These are phyloP conservation scores for Mamestra configurata DNA, from an alignment of 1,140 invertebrate species.

Conservation along the genomic window DNA sequence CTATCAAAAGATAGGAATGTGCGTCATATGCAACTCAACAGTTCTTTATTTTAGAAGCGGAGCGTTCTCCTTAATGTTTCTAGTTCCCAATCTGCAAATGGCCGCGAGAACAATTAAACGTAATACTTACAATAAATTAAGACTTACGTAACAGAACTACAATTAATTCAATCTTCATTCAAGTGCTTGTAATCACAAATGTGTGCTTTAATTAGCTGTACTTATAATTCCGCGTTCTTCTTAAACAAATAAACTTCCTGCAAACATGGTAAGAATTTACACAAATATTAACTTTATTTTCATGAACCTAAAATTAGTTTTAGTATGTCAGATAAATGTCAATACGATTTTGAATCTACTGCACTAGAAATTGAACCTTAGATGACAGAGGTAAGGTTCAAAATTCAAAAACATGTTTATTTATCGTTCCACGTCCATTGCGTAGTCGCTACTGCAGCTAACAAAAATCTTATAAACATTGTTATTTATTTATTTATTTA, in stretches of 20 bases:
- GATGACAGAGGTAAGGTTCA: too few relatives aligned
- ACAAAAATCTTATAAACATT: constrained; percentile 22
- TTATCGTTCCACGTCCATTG: too few relatives aligned
- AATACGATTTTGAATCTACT: neutral
- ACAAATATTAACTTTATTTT: neutral
- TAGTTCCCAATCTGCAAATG: neutral
- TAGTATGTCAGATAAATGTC: neutral
- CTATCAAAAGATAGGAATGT: neutral
- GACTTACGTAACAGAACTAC: constrained; percentile 23
- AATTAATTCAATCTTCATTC: constrained; percentile 30
- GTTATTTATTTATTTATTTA: constrained; percentile 45
- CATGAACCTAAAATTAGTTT: neutral
- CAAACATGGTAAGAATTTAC: neutral
- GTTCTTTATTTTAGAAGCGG: neutral
- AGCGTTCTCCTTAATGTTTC: neutral
- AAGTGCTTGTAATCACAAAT: constrained; percentile 12
- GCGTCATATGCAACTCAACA: neutral
- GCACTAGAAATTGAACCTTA: neutral
- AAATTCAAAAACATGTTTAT: neutral
- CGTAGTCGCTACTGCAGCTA: constrained; percentile 2
- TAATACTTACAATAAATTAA: neutral
- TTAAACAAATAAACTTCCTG: neutral
- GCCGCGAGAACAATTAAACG: neutral
- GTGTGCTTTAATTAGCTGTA: constrained; percentile 8
- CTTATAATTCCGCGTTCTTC: neutral